These are phyloP conservation scores for Lepus oiostolus DNA, from an alignment of 2,797 vertebrate genomes.

Conservation along the genomic window DNA sequence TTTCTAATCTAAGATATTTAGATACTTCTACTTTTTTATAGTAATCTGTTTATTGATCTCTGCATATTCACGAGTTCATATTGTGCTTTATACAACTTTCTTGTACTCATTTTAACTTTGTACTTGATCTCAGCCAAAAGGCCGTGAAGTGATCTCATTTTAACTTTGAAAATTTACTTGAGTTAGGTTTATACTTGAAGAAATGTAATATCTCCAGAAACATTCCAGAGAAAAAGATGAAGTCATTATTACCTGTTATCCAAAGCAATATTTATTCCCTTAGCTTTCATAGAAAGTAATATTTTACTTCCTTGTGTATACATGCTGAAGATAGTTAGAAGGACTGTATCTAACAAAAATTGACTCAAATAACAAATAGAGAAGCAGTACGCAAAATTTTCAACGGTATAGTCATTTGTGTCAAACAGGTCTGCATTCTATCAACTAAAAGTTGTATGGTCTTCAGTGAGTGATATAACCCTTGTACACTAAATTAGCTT, in stretches of 20 bases:
- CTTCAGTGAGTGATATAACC: background rate
- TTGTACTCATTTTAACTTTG: background rate
- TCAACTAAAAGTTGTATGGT: background rate
- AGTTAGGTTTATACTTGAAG: background rate
- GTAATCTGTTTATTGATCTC: background rate
- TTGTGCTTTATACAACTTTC: background rate
- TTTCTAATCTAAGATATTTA: background rate
- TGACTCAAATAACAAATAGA: background rate
- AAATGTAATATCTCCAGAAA: conserved; percentile 51
- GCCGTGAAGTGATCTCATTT: background rate
- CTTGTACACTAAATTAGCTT: background rate
- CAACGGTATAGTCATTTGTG: background rate
- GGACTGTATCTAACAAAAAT: background rate
- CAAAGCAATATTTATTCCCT: conserved; percentile 35
- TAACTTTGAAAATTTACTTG: conserved; percentile 35
- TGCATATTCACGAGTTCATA: background rate
- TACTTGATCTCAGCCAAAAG: no score
- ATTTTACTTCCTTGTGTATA: conserved; percentile 43
- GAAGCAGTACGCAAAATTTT: background rate
- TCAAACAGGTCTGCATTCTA: background rate
- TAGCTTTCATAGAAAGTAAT: conserved; percentile 21
- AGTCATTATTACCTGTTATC: background rate
- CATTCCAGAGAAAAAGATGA: conserved; percentile 58
- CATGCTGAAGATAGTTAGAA: background rate
- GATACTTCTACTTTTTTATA: background rate